Conservation (phyloP, 2,797 vertebrate genomes). For the Aratinga solstitialis region DNA sequence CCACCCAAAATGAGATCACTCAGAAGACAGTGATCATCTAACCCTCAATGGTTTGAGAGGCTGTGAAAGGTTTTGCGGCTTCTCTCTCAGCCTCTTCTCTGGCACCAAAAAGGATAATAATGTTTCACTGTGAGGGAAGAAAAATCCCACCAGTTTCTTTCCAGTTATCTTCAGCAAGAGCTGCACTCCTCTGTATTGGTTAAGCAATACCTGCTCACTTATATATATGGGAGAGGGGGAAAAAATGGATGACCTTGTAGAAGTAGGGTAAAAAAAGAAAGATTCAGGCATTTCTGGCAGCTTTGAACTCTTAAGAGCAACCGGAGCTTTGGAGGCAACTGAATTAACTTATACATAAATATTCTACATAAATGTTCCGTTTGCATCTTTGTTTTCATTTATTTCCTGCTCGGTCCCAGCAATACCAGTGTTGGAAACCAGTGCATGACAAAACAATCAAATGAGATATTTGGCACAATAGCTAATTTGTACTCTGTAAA, state of each 20-base stretch:
- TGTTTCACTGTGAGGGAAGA: neutral
- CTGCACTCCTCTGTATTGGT: neutral
- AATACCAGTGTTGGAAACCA: neutral
- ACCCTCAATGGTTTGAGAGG: neutral
- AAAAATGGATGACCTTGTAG: neutral
- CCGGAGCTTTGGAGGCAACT: neutral
- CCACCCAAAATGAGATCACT: neutral
- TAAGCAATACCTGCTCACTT: neutral
- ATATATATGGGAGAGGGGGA: neutral
- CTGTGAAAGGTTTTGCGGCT: neutral
- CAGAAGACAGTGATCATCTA: neutral
- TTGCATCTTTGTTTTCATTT: constrained; percentile 14
- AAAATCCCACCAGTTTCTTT: neutral
- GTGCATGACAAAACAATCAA: constrained; percentile 19
- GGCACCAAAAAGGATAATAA: neutral
- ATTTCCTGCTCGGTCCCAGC: neutral
- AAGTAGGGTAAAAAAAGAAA: neutral
- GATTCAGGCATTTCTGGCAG: neutral
- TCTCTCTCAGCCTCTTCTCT: neutral
- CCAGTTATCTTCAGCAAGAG: neutral
- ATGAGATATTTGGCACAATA: constrained; percentile 6
- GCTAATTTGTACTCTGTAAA: neutral
- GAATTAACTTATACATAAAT: neutral
- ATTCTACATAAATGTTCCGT: neutral
- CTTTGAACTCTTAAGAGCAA: neutral